Conservation (phyloP, 2,888 invertebrate species). For the Callyntrura sp. region DNA sequence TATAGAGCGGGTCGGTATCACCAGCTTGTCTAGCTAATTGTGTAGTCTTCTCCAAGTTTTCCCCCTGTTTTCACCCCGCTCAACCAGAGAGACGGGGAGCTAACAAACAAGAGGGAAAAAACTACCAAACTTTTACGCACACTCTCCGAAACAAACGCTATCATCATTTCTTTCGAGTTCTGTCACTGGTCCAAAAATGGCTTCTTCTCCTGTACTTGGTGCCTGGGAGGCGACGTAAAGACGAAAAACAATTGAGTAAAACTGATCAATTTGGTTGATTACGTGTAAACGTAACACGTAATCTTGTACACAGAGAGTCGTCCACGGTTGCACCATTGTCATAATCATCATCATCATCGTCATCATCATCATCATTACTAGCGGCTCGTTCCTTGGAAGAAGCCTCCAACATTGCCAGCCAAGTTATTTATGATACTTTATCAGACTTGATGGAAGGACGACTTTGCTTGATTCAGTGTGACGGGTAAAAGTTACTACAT, state of each 20-base stretch:
- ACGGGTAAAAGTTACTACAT: slow-evolving; percentile 43
- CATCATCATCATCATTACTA: neutral
- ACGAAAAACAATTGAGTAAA: slow-evolving; percentile 60
- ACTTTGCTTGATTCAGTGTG: slow-evolving; percentile 69
- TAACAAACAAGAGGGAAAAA: neutral
- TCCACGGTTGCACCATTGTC: neutral
- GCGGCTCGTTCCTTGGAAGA: neutral
- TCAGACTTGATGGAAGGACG: slow-evolving; percentile 57
- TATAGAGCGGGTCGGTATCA: neutral
- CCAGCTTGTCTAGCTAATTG: slow-evolving; percentile 23
- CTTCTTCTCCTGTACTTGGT: neutral
- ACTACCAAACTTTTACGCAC: neutral
- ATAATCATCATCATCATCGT: slow-evolving; percentile 11
- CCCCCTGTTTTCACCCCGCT: neutral
- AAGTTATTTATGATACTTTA: slow-evolving; percentile 65
- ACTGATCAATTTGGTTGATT: slow-evolving; percentile 71
- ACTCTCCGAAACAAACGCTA: neutral
- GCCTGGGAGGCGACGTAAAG: neutral
- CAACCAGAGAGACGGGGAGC: slow-evolving; percentile 29
- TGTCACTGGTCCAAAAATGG: neutral
- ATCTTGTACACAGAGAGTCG: neutral
- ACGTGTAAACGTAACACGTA: slow-evolving; percentile 1
- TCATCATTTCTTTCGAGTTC: slow-evolving; percentile 6
- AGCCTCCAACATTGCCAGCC: slow-evolving; percentile 18
- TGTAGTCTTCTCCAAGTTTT: neutral